Conservation (phyloP, 1,140 invertebrate genomes). For the Asobara japonica region DNA sequence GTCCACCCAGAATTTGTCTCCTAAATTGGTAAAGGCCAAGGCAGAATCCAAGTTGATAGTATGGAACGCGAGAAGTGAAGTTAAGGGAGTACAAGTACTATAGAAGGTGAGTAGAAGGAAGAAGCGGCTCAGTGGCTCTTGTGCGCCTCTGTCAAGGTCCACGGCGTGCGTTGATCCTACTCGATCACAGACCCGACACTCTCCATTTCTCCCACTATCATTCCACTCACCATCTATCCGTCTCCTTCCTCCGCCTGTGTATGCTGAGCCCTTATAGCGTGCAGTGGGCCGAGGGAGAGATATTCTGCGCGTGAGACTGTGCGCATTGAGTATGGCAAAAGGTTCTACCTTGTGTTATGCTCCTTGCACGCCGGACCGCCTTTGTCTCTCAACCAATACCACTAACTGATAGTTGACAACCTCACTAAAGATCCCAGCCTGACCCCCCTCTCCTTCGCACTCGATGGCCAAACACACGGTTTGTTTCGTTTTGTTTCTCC, state of each 20-base stretch:
- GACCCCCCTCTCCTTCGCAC: background rate
- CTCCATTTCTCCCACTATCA: slow-evolving; percentile 34
- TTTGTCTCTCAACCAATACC: slow-evolving; percentile 9
- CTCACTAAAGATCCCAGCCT: background rate
- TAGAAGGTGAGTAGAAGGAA: too few relatives aligned
- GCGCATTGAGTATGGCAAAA: background rate
- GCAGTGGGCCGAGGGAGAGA: background rate
- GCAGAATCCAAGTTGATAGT: too few relatives aligned
- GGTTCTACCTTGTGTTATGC: background rate
- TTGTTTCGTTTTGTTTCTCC: background rate
- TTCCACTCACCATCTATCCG: too few relatives aligned
- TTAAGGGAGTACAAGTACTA: too few relatives aligned
- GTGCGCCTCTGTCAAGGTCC: slow-evolving; percentile 60
- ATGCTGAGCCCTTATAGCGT: slow-evolving; percentile 24
- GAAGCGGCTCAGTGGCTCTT: slow-evolving; percentile 21
- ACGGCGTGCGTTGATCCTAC: slow-evolving; percentile 63
- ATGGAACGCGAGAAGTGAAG: too few relatives aligned
- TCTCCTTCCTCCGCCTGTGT: too few relatives aligned
- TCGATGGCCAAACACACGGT: too few relatives aligned
- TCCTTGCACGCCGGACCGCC: background rate
- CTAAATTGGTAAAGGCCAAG: too few relatives aligned
- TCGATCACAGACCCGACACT: slow-evolving; percentile 61
- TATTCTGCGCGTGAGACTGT: slow-evolving; percentile 9
- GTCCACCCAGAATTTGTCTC: too few relatives aligned
- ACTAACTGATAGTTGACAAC: background rate